These are phyloP conservation scores for Orthosia gracilis DNA, from an alignment of 2,888 invertebrate genomes.

Conservation along the genomic window DNA sequence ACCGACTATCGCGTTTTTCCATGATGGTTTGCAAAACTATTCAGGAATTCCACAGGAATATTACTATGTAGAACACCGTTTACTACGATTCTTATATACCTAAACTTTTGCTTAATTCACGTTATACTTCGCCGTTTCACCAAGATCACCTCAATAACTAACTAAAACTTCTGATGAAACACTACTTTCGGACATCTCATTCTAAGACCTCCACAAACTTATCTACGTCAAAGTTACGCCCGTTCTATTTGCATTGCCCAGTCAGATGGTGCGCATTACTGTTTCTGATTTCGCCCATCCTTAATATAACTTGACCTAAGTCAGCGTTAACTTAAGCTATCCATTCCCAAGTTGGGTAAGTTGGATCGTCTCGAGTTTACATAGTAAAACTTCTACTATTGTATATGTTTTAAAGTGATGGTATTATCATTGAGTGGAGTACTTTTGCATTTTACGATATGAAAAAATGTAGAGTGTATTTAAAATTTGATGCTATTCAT, in stretches of 20 bases:
- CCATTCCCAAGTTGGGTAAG: constrained; percentile 53
- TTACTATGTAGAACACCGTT: not conserved
- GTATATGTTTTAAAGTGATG: constrained; percentile 21
- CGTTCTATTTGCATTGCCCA: constrained; percentile 48
- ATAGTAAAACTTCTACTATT: constrained; percentile 16
- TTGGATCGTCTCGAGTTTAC: constrained; percentile 26
- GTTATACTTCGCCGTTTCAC: no score
- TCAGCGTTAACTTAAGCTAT: constrained; percentile 62
- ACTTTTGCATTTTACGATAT: not conserved
- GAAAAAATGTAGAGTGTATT: not conserved
- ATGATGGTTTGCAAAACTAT: not conserved
- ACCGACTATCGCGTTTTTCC: not conserved
- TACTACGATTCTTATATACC: not conserved
- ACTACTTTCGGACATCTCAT: constrained; percentile 2
- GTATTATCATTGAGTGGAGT: not conserved
- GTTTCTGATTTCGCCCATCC: constrained; percentile 49
- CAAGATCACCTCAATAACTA: not conserved
- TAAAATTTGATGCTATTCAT: no score
- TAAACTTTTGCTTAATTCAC: no score
- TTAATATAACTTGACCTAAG: constrained; percentile 62
- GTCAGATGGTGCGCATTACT: constrained; percentile 35
- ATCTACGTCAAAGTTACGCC: constrained; percentile 21
- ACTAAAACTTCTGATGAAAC: constrained; percentile 3
- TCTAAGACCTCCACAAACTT: constrained; percentile 5
- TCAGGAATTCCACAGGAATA: no score